Evolutionary conservation across 2,113 vertebrate genomes (phyloP).

Genomic region (Xenopus borealis): DNA sequence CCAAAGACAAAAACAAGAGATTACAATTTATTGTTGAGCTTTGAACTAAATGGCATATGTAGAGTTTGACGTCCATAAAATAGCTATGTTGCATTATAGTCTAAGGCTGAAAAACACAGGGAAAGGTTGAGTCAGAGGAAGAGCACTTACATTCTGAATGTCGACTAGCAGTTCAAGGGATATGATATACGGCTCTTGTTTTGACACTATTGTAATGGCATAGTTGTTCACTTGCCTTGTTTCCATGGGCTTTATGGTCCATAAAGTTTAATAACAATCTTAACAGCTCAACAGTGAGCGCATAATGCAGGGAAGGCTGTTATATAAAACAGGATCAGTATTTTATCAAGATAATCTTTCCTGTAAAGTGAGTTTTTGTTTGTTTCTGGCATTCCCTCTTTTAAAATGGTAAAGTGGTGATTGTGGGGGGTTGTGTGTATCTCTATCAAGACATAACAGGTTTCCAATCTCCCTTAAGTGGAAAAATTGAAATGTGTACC

Average conservation of each 20-base stretch:
- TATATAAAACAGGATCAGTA: slow-evolving; percentile 49
- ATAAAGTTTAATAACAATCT: slow-evolving; percentile 80
- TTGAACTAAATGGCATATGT: slow-evolving; percentile 47
- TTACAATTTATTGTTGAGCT: slow-evolving; percentile 47
- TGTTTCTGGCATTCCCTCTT: slow-evolving; percentile 42
- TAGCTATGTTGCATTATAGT: slow-evolving; percentile 51
- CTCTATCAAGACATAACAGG: slow-evolving; percentile 47
- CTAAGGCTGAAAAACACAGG: slow-evolving; percentile 52
- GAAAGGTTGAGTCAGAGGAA: slow-evolving; percentile 46
- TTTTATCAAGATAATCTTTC: slow-evolving; percentile 49
- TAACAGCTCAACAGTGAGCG: slow-evolving; percentile 67
- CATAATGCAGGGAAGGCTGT: slow-evolving; percentile 55
- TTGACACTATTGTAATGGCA: slow-evolving; percentile 66
- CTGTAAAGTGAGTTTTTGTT: slow-evolving; percentile 25
- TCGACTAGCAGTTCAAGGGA: slow-evolving; percentile 52
- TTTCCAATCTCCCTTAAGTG: slow-evolving; percentile 50
- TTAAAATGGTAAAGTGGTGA: slow-evolving; percentile 48
- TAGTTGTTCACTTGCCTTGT: slow-evolving; percentile 67
- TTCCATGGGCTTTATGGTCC: slow-evolving; percentile 73
- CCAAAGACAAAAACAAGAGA: neutral
- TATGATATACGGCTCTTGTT: slow-evolving; percentile 65
- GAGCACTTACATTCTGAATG: slow-evolving; percentile 35
- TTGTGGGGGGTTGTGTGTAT: slow-evolving; percentile 46
- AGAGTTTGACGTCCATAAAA: slow-evolving; percentile 49
- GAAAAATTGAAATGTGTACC: slow-evolving; percentile 10